Conservation (phyloP, 2,113 vertebrate genomes). For the Myotis brandtii region DNA sequence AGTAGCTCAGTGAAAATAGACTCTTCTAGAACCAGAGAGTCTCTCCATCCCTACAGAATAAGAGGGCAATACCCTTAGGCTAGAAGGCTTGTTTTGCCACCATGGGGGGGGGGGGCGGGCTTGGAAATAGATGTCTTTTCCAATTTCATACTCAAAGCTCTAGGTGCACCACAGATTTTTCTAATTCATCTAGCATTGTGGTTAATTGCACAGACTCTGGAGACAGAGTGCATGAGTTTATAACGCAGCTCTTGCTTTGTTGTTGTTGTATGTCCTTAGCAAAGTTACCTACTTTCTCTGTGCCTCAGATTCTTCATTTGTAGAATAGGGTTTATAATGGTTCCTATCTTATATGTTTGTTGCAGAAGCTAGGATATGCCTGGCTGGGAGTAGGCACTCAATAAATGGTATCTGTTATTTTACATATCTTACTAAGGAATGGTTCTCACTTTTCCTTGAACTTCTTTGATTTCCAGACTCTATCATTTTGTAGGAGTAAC, state of each 20-base stretch:
- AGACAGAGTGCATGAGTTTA: not conserved
- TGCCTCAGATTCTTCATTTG: not conserved
- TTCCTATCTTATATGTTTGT: not conserved
- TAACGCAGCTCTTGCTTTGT: not conserved
- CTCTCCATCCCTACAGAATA: not conserved
- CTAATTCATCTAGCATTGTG: not conserved
- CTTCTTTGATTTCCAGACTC: not conserved
- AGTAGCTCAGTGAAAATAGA: not conserved
- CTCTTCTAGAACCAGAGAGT: not conserved
- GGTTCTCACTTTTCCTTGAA: not conserved
- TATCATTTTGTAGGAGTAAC: not conserved
- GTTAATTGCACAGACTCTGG: not conserved
- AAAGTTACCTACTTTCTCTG: not conserved
- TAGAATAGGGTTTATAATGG: not conserved
- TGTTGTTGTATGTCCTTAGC: not conserved
- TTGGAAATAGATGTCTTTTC: not conserved
- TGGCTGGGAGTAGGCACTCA: not conserved
- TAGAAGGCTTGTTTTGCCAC: not conserved
- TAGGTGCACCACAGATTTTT: not conserved
- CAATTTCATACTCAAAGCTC: not conserved
- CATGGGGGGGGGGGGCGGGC: not conserved
- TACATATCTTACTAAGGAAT: not conserved
- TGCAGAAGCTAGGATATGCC: not conserved
- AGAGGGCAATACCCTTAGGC: not conserved
- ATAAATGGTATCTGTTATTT: not conserved